Evolutionary conservation across 2,797 vertebrate genomes (phyloP).

Genomic region (Sibirionetta formosa): DNA sequence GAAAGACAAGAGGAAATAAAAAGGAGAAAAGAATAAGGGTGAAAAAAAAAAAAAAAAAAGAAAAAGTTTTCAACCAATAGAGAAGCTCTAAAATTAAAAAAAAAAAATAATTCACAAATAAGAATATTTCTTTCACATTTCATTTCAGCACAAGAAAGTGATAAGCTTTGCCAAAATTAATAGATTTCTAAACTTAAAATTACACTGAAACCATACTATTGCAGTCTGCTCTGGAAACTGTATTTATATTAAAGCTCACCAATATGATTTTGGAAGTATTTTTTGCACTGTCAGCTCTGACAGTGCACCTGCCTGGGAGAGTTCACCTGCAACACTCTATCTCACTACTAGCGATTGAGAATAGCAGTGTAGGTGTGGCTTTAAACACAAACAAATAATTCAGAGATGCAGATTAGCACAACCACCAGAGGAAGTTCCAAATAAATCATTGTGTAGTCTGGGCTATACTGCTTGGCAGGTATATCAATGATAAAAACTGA

Average conservation of each 20-base stretch:
- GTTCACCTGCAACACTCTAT: not conserved
- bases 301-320: not conserved
- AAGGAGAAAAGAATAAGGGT: not conserved
- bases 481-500: not conserved
- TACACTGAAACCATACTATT: not conserved
- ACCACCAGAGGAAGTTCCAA: not conserved
- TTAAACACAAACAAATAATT: not conserved
- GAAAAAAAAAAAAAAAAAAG: not conserved
- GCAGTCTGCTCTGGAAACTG: not conserved
- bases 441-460: not conserved
- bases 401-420: not conserved
- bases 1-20: too few species aligned
- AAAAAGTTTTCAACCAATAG: not conserved
- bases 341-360: not conserved
- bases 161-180: not conserved
- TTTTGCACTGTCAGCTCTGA: not conserved
- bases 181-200: not conserved
- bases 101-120: not conserved
- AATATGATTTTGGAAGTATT: not conserved
- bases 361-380: not conserved
- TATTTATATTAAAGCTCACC: not conserved
- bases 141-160: not conserved
- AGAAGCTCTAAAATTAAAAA: not conserved
- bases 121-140: not conserved
- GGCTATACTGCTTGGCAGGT: not conserved